Conservation (phyloP, 1,140 invertebrate genomes). For the Drosophila nebulosa region DNA sequence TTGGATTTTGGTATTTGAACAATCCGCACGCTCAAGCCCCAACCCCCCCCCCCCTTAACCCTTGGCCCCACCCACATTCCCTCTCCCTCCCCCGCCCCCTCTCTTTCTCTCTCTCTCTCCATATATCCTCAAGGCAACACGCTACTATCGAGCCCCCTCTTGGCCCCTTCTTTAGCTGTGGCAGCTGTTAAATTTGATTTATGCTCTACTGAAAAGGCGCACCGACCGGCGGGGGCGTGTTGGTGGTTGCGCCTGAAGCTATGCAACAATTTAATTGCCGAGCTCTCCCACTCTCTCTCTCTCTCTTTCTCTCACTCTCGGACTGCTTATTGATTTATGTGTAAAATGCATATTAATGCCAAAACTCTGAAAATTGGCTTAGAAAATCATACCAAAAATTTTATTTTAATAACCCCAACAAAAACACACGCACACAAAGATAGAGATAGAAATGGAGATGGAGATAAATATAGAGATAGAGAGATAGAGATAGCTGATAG, state of each 20-base stretch:
- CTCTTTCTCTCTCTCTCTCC: neutral
- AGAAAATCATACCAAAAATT: neutral
- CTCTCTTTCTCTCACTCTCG: neutral
- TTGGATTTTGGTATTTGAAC: slow-evolving; percentile 10
- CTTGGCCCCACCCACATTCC: neutral
- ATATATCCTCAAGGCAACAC: neutral
- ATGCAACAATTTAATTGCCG: slow-evolving; percentile 70
- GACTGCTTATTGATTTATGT: slow-evolving; percentile 65
- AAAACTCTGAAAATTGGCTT: neutral
- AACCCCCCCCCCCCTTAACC: neutral
- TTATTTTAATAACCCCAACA: slow-evolving; percentile 8
- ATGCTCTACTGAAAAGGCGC: slow-evolving; percentile 49
- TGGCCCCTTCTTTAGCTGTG: slow-evolving; percentile 3
- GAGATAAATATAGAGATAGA: too few relatives aligned
- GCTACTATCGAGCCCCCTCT: neutral
- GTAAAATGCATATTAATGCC: slow-evolving; percentile 61
- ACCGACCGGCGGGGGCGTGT: neutral
- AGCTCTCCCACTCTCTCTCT: slow-evolving; percentile 23
- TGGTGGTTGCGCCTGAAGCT: slow-evolving; percentile 31
- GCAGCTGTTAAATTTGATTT: slow-evolving; percentile 68
- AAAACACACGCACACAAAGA: slow-evolving; percentile 23
- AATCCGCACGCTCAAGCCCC: neutral
- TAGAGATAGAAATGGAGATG: neutral
- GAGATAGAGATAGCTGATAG: neutral
- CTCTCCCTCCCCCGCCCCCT: neutral